phyloP scores from a whole-genome alignment of 2,888 invertebrate genomes.

The Homarus gammarus region DNA sequence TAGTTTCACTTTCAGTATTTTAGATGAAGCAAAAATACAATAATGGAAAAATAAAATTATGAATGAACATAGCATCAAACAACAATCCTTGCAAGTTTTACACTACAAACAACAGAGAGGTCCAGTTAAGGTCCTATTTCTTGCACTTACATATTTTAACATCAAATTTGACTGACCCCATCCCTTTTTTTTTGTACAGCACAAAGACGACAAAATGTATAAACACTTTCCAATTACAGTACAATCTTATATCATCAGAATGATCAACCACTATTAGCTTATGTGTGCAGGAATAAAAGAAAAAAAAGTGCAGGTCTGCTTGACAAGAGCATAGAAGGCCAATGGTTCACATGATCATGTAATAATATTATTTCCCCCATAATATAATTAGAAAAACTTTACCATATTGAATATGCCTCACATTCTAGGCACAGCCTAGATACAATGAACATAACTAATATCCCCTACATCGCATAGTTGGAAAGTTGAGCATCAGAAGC shows the following conservation, averaged over 20 bases:
- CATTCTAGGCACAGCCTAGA: conserved; percentile 28
- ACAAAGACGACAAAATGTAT: neutral
- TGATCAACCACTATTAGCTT: conserved; percentile 1
- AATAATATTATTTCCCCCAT: neutral
- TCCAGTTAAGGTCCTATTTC: too few relatives aligned
- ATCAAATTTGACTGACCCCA: neutral
- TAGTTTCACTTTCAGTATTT: neutral
- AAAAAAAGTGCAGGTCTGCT: conserved; percentile 33
- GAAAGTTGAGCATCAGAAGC: conserved; percentile 39
- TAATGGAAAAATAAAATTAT: neutral
- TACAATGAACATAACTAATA: neutral
- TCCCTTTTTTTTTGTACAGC: neutral
- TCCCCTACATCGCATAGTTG: neutral
- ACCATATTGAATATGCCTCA: neutral
- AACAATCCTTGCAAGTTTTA: neutral
- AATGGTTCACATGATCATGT: too few relatives aligned
- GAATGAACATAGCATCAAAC: neutral
- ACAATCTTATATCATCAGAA: neutral
- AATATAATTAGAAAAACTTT: neutral
- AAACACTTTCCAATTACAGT: neutral
- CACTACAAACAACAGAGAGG: too few relatives aligned
- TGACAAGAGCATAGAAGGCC: conserved; percentile 14
- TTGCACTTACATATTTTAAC: too few relatives aligned
- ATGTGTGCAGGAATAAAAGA: neutral
- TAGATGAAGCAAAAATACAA: neutral